Base-by-base conservation (phyloP, 2,888 invertebrate genomes). In the Oxycera nigricornis region DNA sequence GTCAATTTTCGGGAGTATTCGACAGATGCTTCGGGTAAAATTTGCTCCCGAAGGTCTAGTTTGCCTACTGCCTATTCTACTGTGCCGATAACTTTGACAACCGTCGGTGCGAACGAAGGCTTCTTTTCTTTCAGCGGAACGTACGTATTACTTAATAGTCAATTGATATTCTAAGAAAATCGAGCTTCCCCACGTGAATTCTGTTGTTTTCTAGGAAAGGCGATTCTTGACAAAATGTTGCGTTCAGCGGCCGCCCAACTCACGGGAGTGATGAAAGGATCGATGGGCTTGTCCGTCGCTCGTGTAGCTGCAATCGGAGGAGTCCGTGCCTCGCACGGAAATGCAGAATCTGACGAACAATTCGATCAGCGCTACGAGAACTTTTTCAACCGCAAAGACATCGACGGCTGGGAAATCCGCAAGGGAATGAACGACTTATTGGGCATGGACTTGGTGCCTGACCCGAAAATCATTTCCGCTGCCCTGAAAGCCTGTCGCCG, bases 371-470 rank as follows among this genome's bases (percentile, higher is more conserved):
- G 91, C 86, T 96, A 93, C 84, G 93, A 92, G 82, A 88, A 90
- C 55, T 97, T 90, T 86, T 96, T 97, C 88, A 93, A 91, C 84
- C 91, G 94, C 76, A 87, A 89, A 76, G 94, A 96, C 81, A 94
- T 97, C 83, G 97, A 97, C 85, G 93, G 93, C 72, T 98, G 97
- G 98, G 96, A 97, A 87, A 88, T 96, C 80, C 92, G 97, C 76
- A 94, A 95, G 84, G 96, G 91, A 2, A 93, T 96, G 92, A 95
- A 93, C 81, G 95, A 95, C 83, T 86, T 96, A 78, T 90, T 90
- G 81, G 95, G 94, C 79, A 92, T 94, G 91, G 98, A 98, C 88
- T 87, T 94, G 82, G 91, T 98, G 7, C 97, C 98, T 0, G 97
- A 97, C 83, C 97, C 98, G 77, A 91, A 88, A 84, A 94, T 98